Conservation (phyloP, 2,113 vertebrate species). For the Dromaius novaehollandiae region DNA sequence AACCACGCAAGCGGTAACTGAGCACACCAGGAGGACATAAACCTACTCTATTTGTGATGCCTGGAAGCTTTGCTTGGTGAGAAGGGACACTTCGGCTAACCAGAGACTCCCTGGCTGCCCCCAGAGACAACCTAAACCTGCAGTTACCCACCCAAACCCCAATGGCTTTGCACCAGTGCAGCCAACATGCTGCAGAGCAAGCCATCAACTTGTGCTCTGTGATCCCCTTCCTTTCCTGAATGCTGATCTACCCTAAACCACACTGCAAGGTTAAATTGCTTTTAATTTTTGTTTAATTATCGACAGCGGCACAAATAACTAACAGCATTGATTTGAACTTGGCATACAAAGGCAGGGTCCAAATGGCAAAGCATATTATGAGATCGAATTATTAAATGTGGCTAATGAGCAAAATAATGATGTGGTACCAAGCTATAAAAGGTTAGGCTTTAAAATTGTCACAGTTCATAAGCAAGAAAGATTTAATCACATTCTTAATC, state of each 20-base stretch:
- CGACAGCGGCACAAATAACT: slow-evolving; percentile 70
- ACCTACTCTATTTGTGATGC: accelerated
- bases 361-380: slow-evolving; percentile 72
- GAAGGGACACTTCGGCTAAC: not conserved
- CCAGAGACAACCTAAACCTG: not conserved
- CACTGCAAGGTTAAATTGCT: slow-evolving; percentile 62
- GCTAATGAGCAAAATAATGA: slow-evolving; percentile 75
- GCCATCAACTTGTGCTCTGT: not conserved
- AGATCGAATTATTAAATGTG: slow-evolving; percentile 65
- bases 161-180: not conserved
- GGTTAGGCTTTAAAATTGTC: slow-evolving; percentile 73
- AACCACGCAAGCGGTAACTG: too few species aligned
- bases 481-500: slow-evolving; percentile 73
- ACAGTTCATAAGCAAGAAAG: slow-evolving; percentile 70
- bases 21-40: too few species aligned
- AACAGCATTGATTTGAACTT: slow-evolving; percentile 72
- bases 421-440: slow-evolving; percentile 67
- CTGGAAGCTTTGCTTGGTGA: not conserved
- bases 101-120: not conserved
- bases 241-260: not conserved
- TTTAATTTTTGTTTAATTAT: slow-evolving; percentile 76
- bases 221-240: not conserved
- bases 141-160: not conserved
- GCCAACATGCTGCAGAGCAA: not conserved
- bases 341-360: slow-evolving; percentile 67